A percentile compares a stretch with the other conserved stretches of the same genome.
These are phyloP conservation scores for Pocillopora verrucosa DNA, from an alignment of 64 coral and sea anemone species.

Conservation along the genomic window DNA sequence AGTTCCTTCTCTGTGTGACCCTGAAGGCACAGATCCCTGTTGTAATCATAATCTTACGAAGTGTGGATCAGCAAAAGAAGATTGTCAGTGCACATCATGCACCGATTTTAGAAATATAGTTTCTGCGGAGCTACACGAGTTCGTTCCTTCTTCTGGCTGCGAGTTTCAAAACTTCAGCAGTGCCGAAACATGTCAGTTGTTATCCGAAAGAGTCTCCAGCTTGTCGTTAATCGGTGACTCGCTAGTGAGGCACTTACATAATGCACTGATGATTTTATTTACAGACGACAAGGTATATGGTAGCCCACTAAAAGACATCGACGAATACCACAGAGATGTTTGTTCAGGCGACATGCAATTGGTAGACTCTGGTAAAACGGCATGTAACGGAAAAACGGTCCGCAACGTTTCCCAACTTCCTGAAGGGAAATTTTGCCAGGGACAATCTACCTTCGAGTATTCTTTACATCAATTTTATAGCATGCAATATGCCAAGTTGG, in stretches of 20 bases:
- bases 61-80: neutral
- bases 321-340: neutral
- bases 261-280: constrained; percentile 66
- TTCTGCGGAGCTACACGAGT: neutral
- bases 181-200: constrained; percentile 43
- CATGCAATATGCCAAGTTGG: constrained; percentile 3
- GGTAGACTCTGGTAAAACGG: constrained; percentile 58
- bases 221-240: constrained; percentile 71
- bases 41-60: neutral
- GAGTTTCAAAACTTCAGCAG: constrained; percentile 26
- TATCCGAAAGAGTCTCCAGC: constrained; percentile 45
- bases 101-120: constrained; percentile 17
- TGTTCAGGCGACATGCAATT: constrained; percentile 83
- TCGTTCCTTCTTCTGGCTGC: constrained; percentile 15
- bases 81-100: neutral
- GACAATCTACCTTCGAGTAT: constrained; percentile 23
- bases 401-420: constrained; percentile 6
- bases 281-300: constrained; percentile 49
- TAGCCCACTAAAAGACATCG: constrained; percentile 39
- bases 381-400: constrained; percentile 49
- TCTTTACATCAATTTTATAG: constrained; percentile 57
- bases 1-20: constrained; percentile 35
- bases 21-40: neutral
- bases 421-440: constrained; percentile 54
- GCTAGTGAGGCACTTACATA: constrained; percentile 70